A percentile compares a stretch with the other conserved stretches of the same genome.
These are phyloP conservation scores for Platerodrilus igneus DNA, from an alignment of 2,888 invertebrate genomes.

Conservation along the genomic window DNA sequence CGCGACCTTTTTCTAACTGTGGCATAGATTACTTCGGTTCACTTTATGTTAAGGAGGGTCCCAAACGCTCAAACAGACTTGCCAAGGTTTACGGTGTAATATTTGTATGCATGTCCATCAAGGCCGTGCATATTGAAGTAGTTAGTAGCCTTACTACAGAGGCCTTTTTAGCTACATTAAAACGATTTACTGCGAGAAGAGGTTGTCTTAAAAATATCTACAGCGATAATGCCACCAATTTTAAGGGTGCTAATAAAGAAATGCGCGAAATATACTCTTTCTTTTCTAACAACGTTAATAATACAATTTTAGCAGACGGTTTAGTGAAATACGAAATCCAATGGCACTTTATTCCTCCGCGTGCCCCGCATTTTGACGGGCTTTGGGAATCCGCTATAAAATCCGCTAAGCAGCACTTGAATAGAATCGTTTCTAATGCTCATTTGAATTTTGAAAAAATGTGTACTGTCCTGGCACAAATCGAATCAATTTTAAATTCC, in stretches of 20 bases:
- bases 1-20: slow-evolving; percentile 15
- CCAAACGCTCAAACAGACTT: slow-evolving; percentile 13
- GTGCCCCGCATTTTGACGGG: slow-evolving; percentile 2
- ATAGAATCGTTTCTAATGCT: not conserved
- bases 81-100: slow-evolving; percentile 30
- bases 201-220: slow-evolving; percentile 31
- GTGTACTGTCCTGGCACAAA: not conserved
- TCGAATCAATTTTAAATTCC: not conserved
- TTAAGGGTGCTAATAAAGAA: slow-evolving; percentile 31
- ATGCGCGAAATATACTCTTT: too few species aligned
- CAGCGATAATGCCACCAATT: slow-evolving; percentile 39
- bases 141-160: slow-evolving; percentile 32
- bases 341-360: not conserved
- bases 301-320: not conserved
- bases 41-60: slow-evolving; percentile 19
- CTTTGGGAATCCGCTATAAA: not conserved
- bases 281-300: not conserved
- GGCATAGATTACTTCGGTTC: slow-evolving; percentile 31
- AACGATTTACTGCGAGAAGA: slow-evolving; percentile 33
- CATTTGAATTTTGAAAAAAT: not conserved
- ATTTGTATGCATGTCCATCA: slow-evolving; percentile 32
- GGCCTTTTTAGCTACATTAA: slow-evolving; percentile 33
- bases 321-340: not conserved
- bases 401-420: not conserved
- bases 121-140: slow-evolving; percentile 36